A percentile compares a stretch with the other conserved stretches of the same genome.
Conservation (phyloP, 2,797 vertebrate species). For the Thamnophis elegans region DNA sequence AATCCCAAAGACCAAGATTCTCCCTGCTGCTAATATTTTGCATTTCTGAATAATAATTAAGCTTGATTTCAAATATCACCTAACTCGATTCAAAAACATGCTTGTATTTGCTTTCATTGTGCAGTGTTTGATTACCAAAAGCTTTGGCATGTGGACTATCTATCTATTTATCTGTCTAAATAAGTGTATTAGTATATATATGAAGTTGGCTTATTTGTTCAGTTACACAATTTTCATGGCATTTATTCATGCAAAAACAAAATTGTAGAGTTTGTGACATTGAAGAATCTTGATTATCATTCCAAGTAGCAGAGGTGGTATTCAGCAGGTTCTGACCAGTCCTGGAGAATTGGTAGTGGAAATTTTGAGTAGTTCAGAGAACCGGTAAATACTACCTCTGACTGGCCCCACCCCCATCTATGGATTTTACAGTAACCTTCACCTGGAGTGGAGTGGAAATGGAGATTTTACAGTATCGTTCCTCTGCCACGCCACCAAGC, state of each 20-base stretch:
- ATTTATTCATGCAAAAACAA: conserved; percentile 37
- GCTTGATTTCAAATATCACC: not conserved
- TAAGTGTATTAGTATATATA: conserved; percentile 12
- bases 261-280: conserved; percentile 52
- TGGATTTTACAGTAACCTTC: no score
- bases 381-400: no score
- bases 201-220: conserved; percentile 38
- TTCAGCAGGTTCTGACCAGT: no score
- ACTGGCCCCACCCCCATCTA: no score
- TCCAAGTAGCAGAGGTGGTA: not conserved
- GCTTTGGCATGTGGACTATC: conserved; percentile 25
- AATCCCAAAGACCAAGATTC: not conserved
- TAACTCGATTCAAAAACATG: conserved; percentile 4
- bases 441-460: no score
- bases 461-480: no score
- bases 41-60: not conserved
- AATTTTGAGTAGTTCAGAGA: no score
- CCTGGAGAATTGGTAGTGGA: no score
- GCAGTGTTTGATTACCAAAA: conserved; percentile 48
- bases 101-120: conserved; percentile 40
- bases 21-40: not conserved
- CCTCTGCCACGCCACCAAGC: no score
- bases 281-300: conserved; percentile 51
- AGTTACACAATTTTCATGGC: conserved; percentile 57
- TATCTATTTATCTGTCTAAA: not conserved